Evolutionary conservation across 1,140 invertebrate genomes (phyloP).

Genomic region (Aphelinus atriplicis): DNA sequence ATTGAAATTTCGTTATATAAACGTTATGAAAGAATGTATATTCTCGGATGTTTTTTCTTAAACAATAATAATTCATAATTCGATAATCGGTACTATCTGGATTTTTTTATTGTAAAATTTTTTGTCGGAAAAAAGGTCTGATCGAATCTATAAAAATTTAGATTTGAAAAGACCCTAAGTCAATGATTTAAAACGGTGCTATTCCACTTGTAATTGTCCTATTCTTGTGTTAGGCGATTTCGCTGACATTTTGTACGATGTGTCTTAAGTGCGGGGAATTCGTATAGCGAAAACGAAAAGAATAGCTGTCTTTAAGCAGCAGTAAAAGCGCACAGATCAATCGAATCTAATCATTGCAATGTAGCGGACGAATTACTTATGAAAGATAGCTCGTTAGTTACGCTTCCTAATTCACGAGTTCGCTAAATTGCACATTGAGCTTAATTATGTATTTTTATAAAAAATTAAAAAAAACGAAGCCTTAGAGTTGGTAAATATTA

Average conservation of each 20-base stretch:
- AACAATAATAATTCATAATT: not conserved
- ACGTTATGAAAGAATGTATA: not conserved
- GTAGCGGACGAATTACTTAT: constrained; percentile 42
- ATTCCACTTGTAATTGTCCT: constrained; percentile 23
- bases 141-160: constrained; percentile 15
- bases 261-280: constrained; percentile 31
- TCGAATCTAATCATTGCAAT: constrained; percentile 41
- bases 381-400: constrained; percentile 49
- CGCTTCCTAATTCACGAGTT: constrained; percentile 54
- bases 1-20: not conserved
- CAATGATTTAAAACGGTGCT: constrained; percentile 9
- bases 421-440: constrained; percentile 57
- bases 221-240: constrained; percentile 15
- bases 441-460: constrained; percentile 65
- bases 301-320: not conserved
- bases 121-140: constrained; percentile 12
- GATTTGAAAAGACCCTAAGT: constrained; percentile 25
- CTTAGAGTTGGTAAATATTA: constrained; percentile 50
- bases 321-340: constrained; percentile 44
- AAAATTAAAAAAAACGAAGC: constrained; percentile 40
- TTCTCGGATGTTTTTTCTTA: not conserved
- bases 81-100: constrained; percentile 3
- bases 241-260: constrained; percentile 34
- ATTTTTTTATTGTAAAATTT: constrained; percentile 10
- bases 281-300: constrained; percentile 18